Conservation (phyloP, 1,140 invertebrate genomes). For the Brachionus plicatilis region DNA sequence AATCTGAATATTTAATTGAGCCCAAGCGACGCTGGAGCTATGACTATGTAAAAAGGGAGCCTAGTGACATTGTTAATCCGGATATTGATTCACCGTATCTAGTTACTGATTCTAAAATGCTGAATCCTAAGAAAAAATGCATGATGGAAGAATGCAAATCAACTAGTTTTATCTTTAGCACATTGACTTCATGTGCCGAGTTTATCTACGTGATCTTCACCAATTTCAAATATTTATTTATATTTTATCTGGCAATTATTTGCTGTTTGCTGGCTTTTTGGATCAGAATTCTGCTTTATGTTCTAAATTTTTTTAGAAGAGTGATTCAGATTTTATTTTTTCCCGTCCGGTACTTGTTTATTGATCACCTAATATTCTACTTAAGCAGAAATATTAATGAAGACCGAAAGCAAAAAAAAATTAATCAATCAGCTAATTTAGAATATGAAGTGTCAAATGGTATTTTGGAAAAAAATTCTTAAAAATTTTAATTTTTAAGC, state of each 20-base stretch:
- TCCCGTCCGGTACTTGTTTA: neutral
- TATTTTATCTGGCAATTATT: neutral
- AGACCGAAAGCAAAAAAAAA: neutral
- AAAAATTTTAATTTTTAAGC: neutral
- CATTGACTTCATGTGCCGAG: neutral
- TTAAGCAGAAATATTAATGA: neutral
- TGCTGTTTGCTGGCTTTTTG: neutral
- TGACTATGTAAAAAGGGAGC: conserved; percentile 12
- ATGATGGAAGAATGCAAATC: neutral
- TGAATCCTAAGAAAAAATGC: neutral
- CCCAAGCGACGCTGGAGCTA: neutral
- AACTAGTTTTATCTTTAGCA: neutral
- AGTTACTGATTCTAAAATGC: conserved; percentile 2
- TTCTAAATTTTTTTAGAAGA: neutral
- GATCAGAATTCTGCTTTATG: neutral
- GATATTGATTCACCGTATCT: conserved; percentile 12
- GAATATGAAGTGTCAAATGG: neutral
- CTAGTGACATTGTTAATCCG: neutral
- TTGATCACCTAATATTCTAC: neutral
- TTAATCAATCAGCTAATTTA: neutral
- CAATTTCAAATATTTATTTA: conserved; percentile 25
- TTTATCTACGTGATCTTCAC: neutral
- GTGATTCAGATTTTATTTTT: neutral
- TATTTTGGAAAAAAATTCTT: neutral
- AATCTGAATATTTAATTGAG: neutral